phyloP scores from a whole-genome alignment of 2,113 vertebrate genomes.

The Pseudolaguvia tuberculata region DNA sequence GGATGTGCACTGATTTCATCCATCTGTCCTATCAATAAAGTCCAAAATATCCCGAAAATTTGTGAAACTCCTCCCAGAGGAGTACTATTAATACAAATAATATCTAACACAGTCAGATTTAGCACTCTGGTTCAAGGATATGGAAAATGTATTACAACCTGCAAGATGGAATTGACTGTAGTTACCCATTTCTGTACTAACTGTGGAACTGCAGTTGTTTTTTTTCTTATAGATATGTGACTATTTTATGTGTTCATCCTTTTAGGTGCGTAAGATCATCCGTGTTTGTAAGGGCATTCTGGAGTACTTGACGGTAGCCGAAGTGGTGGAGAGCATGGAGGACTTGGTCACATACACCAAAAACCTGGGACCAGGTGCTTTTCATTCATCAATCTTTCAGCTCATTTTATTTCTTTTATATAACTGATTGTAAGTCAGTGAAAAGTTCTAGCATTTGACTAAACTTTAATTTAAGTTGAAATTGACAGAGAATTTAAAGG shows the following conservation, averaged over 20 bases:
- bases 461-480: too few relatives aligned
- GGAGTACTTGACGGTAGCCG: constrained; percentile 94
- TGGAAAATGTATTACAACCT: too few relatives aligned
- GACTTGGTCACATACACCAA: constrained; percentile 98
- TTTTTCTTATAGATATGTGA: neutral
- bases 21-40: too few relatives aligned
- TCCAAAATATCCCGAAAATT: too few relatives aligned
- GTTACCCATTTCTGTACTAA: neutral
- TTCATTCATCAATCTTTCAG: neutral
- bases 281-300: constrained; percentile 97
- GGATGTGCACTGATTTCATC: constrained; percentile 9
- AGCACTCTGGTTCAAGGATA: neutral
- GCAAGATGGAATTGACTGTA: too few relatives aligned
- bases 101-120: neutral
- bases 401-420: neutral
- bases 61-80: too few relatives aligned
- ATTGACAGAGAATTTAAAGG: too few relatives aligned
- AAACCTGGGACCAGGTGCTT: constrained; percentile 91
- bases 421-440: neutral
- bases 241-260: constrained; percentile 13
- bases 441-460: neutral
- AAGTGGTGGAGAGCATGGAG: constrained; percentile 97
- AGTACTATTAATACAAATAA: neutral
- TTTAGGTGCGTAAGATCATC: constrained; percentile 94
- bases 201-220: neutral